phyloP scores from a whole-genome alignment of 2,888 invertebrate species.

The Conus canariensis region DNA sequence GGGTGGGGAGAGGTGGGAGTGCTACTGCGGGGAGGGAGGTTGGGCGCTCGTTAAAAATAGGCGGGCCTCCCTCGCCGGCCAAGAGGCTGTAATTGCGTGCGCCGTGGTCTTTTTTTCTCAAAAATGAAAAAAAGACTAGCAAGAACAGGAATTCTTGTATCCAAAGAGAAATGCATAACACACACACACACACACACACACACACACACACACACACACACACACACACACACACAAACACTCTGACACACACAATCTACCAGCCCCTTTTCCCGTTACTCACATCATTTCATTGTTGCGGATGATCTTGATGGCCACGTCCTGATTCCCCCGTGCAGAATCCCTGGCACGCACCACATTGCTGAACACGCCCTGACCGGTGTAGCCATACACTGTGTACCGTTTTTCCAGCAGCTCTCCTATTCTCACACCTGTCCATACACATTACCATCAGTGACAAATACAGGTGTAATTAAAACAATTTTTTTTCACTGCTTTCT shows the following conservation, averaged over 20 bases:
- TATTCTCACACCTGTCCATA: constrained; percentile 87
- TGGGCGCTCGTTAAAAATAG: too few species aligned
- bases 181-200: not conserved
- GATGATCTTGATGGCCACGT: constrained; percentile 99
- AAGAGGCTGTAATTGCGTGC: too few species aligned
- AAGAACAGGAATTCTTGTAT: too few species aligned
- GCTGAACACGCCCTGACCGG: constrained; percentile 99
- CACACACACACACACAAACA: not conserved
- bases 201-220: not conserved
- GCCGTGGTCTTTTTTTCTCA: constrained; percentile 19
- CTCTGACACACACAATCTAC: not conserved
- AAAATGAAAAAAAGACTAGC: too few species aligned
- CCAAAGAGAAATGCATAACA: too few species aligned
- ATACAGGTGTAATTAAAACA: not conserved
- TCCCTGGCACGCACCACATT: constrained; percentile 97
- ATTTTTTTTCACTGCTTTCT: not conserved
- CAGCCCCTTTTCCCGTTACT: constrained; percentile 77
- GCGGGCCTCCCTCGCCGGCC: too few species aligned
- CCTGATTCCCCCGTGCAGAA: constrained; percentile 89
- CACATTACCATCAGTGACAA: not conserved
- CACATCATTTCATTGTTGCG: constrained; percentile 99
- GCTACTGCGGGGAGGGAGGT: too few species aligned
- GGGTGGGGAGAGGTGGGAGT: too few species aligned
- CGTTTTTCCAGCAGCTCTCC: constrained; percentile 94
- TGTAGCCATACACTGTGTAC: constrained; percentile 97